Base-by-base conservation (phyloP, 2,888 invertebrate species). In the Fragum whitleyi region DNA sequence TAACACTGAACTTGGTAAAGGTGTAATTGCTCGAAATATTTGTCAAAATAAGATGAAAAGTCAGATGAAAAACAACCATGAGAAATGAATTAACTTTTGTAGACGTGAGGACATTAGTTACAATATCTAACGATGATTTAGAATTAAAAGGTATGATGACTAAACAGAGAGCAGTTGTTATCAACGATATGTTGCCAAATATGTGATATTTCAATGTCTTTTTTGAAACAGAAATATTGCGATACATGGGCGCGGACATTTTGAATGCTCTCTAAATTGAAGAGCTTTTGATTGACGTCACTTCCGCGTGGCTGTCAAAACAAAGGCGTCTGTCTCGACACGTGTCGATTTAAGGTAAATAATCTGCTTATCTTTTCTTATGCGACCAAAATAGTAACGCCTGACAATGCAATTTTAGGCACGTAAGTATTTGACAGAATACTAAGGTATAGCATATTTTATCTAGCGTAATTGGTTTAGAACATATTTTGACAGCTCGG, bases 241-340 rank as follows among this genome's bases (percentile, higher is more conserved):
- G 73, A 9, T 47, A 51, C 71, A 85, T 75, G 85, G 87, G 77
- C 73, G 88, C 83, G 26, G 88, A 80, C 88, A 88, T 88, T 65
- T 87, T 88, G 81, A 55, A 74, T 72, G 19, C 51, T 69, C 79
- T 83, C 57, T 36, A 29, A 53, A 42, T 16, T 62, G 76, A 73
- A 83, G 83, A 83, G 77, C 28, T 65, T 23, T 47, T 16, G 0
- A 16, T 29, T 39, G 51, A 72, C 78, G 84, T 84, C 84, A 84
- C 78, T 73, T 84, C 84, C 84, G 84, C 80, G 74, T 81, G 29
- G 36, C 83, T 83, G 79, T 79, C 79, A 83, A 70, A 77, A 83
- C 67, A 79, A 69, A 80, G 51, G 65, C 55, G 76, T 76, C 59
- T 80, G 51, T 65, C 28, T 51, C n/a, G 79, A 77, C 79, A 83